Percentiles rank a stretch among this genome's conserved stretches.
phyloP scores from a whole-genome alignment of 2,113 vertebrate species.

The Gnathonemus echidnorhynchus region DNA sequence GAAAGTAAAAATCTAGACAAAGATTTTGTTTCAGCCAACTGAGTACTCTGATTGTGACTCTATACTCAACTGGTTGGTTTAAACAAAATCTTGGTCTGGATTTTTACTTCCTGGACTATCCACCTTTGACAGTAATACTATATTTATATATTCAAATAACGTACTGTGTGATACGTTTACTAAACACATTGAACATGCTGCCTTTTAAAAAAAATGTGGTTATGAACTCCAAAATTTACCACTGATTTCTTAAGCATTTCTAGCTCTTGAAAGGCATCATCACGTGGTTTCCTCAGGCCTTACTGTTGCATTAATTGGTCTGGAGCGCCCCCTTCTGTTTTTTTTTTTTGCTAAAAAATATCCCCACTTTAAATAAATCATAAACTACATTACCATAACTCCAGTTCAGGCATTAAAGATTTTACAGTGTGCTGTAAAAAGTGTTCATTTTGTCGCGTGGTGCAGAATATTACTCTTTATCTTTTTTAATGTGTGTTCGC shows the following conservation, averaged over 20 bases:
- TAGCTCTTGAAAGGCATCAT: not conserved
- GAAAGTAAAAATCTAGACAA: not conserved
- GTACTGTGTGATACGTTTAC: not conserved
- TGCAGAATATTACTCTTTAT: not conserved
- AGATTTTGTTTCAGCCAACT: not conserved
- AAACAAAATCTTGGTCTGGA: not conserved
- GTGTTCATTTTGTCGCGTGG: not conserved
- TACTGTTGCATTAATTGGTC: not conserved
- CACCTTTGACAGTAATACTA: not conserved
- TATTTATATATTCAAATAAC: not conserved
- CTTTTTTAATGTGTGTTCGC: not conserved
- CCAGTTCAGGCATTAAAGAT: not conserved
- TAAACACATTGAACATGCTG: not conserved
- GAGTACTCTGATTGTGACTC: not conserved
- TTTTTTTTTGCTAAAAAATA: not conserved
- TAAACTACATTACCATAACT: not conserved
- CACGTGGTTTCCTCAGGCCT: not conserved
- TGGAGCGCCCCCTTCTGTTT: not conserved
- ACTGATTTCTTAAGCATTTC: not conserved
- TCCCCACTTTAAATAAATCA: not conserved
- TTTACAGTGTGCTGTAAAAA: not conserved
- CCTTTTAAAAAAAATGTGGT: not conserved
- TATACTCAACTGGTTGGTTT: not conserved
- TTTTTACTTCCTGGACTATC: too few species aligned
- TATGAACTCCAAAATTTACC: not conserved